Evolutionary conservation across 2,797 vertebrate genomes (phyloP), one percentile per base, ranked within the genome.

Genomic region (Astyanax mexicanus): DNA sequence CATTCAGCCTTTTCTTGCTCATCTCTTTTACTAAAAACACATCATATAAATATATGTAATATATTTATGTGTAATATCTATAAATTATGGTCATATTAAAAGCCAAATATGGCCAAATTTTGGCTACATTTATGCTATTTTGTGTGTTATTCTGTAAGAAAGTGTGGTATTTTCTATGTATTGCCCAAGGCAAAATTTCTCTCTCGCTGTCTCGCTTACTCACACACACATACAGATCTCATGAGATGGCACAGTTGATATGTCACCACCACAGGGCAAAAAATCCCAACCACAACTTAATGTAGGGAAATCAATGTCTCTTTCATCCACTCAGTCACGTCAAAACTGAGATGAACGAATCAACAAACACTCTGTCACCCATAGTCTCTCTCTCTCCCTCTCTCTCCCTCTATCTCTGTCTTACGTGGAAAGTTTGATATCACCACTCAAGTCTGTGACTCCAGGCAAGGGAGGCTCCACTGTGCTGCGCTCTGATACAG

Each of bases 401-500:
- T 76, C 82, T 76, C 78, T 73, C 75, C 85, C 71, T 82, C 61
- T 66, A 49, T 25, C 19, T 27, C 51, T 15, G 23, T 27, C 4
- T 27, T 51, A 54, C 58, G 49, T 77, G 66, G 79, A 84, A 83
- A 84, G 80, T 84, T 86, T 88, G 84, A 90, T 91, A 89, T 85
- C 81, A 81, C 80, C 83, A 74, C 79, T 85, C 82, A 81, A 75
- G 83, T 83, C 80, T 83, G 66, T 86, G 75, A 74, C 88, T 64
- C 62, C 80, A 65, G 88, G 88, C 84, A 5, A 37, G 72, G 81
- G 74, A 80, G 80, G 79, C 80, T 73, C 72, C 42, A 76, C 75
- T 80, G 81, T 80, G 78, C 78, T 80, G 81, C 79, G 81, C 82
- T 87, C 82, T 86, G 81, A 91, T 87, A 90, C 84, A 84, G 83